Evolutionary conservation across 2,113 vertebrate species (phyloP).

Genomic region (Pionites leucogaster): DNA sequence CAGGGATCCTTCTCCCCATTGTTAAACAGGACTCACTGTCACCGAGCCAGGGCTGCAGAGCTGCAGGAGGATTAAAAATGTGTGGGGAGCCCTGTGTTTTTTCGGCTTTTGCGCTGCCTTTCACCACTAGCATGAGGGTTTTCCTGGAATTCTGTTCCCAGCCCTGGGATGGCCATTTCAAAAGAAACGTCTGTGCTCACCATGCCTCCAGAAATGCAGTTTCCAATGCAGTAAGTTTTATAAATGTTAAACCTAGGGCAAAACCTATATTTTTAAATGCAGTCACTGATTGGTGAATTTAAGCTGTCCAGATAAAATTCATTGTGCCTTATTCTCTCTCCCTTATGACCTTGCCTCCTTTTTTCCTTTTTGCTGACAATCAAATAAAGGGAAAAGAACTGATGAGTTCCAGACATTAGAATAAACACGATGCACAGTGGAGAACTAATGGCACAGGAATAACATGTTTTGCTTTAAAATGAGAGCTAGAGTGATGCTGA

Average conservation of each 20-base stretch:
- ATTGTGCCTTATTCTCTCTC: neutral
- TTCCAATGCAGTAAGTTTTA: neutral
- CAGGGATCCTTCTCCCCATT: conserved; percentile 30
- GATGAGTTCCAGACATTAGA: conserved; percentile 61
- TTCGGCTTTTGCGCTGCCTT: neutral
- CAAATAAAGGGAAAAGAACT: conserved; percentile 23
- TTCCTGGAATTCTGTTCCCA: conserved; percentile 32
- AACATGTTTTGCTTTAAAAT: conserved; percentile 58
- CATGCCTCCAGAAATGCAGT: neutral
- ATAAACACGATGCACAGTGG: conserved; percentile 24
- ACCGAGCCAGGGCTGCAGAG: neutral
- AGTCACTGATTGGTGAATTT: neutral
- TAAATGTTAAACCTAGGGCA: neutral
- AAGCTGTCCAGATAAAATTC: neutral
- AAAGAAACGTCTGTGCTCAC: neutral
- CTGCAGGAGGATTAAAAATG: neutral
- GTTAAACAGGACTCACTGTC: neutral
- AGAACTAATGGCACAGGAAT: conserved; percentile 33
- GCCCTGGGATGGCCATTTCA: neutral
- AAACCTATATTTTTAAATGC: neutral
- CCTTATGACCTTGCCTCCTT: neutral
- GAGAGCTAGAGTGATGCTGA: too few species aligned
- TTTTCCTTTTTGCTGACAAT: neutral
- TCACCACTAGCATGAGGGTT: neutral
- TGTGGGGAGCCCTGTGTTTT: neutral